These are phyloP conservation scores for Drosophila peninsularis DNA, from an alignment of 2,888 invertebrate species.

Conservation along the genomic window DNA sequence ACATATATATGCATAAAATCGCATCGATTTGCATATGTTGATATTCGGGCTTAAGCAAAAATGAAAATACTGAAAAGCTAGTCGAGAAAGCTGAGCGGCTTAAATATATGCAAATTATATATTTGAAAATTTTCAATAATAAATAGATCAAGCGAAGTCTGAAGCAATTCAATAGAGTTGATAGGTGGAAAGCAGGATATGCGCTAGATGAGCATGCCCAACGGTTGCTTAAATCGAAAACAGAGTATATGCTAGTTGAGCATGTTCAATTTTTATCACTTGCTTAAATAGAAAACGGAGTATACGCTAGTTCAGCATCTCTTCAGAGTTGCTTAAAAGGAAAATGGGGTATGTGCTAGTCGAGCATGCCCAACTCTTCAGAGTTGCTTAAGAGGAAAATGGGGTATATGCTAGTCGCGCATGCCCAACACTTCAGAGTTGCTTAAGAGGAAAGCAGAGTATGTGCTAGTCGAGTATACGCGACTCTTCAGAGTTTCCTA, in stretches of 20 bases:
- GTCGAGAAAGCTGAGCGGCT: neutral
- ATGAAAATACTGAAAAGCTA: constrained; percentile 3
- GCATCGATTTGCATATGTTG: constrained; percentile 58
- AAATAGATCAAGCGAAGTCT: neutral
- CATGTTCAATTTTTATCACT: neutral
- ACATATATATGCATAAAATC: constrained; percentile 37
- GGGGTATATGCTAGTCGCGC: neutral
- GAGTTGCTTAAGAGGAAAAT: neutral
- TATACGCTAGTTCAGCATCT: neutral
- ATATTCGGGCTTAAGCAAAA: neutral
- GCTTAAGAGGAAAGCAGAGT: neutral
- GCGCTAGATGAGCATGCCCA: too few relatives aligned
- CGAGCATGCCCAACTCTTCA: neutral
- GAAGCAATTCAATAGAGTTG: neutral
- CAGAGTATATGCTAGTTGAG: neutral
- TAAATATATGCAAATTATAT: constrained; percentile 1
- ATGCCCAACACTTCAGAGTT: neutral
- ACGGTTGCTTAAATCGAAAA: neutral
- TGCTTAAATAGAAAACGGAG: too few relatives aligned
- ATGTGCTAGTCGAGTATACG: neutral
- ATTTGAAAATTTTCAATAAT: neutral
- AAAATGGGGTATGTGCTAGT: neutral
- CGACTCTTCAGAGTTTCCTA: too few relatives aligned
- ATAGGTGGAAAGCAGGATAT: neutral
- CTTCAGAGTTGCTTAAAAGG: neutral